Base-by-base conservation (phyloP, 2,113 vertebrate genomes). In the Thinocorus orbignyianus region DNA sequence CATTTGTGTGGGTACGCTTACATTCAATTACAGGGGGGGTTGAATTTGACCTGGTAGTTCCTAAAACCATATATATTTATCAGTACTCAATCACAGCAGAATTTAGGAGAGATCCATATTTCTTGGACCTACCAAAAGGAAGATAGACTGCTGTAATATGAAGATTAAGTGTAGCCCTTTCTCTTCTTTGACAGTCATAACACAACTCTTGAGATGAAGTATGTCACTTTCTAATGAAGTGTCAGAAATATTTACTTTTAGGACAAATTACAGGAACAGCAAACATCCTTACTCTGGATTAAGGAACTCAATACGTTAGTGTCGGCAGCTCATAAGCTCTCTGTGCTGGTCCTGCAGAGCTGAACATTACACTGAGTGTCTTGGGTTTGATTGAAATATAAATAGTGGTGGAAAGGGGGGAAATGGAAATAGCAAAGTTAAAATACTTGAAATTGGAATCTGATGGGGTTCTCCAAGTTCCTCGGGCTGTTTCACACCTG, bases 231-330 rank as follows among this genome's bases (percentile, higher is more conserved):
- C 69, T 97, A 94, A 97, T 94, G 84, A 97, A 95, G 81, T 91
- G 86, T 86, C 95, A 95, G 81, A 94, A 95, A 77, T 93, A 94
- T 92, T 97, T 97, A 91, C 92, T 90, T 95, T 95, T 77, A 86
- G 78, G 86, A 91, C 72, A 92, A 95, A 96, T 94, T 90, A 66
- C 55, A 76, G 58, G 83, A 62, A 79, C 33, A 81, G 64, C 72
- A 94, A 96, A 87, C 86, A 73, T 72, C 74, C 44, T 69, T 57
- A 9, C 49, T 52, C 42, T 26, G 22, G 20, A 0, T 17, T 90
- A 48, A 85, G 58, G 72, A 30, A 49, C 68, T 64, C 12, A 70
- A 42, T 52, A 10, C 2, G 0, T 31, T 39, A 25, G 57, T 22
- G 42, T 49, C 76, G 66, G 78, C 41, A 61, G 84, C 92, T 95